Percentiles rank a stretch among this genome's conserved stretches.
Evolutionary conservation across 2,888 invertebrate genomes (phyloP).

Genomic region (Cyrtodaria siliqua): DNA sequence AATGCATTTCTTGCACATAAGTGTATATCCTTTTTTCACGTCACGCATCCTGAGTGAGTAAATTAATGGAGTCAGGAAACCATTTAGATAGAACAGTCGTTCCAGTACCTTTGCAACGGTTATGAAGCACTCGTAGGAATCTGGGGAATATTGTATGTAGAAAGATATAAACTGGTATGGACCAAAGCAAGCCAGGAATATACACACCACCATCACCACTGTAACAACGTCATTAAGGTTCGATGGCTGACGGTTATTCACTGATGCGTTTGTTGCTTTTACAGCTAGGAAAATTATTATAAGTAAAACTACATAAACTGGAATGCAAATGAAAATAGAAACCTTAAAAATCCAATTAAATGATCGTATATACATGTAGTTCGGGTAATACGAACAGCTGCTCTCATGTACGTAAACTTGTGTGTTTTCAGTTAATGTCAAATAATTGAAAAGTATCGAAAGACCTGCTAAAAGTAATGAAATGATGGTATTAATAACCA

Average conservation of each 20-base stretch:
- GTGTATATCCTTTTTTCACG: constrained; percentile 56
- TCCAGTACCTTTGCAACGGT: constrained; percentile 39
- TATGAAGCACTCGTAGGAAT: constrained; percentile 31
- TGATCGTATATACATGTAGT: constrained; percentile 54
- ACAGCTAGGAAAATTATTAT: constrained; percentile 56
- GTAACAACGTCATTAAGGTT: constrained; percentile 37
- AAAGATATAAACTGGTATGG: constrained; percentile 60
- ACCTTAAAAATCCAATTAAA: constrained; percentile 63
- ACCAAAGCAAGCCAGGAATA: constrained; percentile 50
- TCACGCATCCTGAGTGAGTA: constrained; percentile 45
- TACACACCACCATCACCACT: constrained; percentile 43
- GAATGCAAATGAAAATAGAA: constrained; percentile 59
- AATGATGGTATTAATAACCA: constrained; percentile 38
- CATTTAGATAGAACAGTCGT: constrained; percentile 40
- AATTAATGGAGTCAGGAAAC: constrained; percentile 46
- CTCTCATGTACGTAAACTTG: constrained; percentile 47
- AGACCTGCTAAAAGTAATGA: constrained; percentile 41
- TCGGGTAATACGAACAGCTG: constrained; percentile 50
- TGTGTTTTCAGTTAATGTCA: constrained; percentile 42
- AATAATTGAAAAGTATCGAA: constrained; percentile 43
- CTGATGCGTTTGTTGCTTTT: constrained; percentile 48
- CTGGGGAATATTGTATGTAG: constrained; percentile 53
- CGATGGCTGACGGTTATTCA: constrained; percentile 45
- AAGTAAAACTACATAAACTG: constrained; percentile 54
- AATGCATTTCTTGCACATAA: constrained; percentile 56